phyloP scores from a whole-genome alignment of 2,113 vertebrate genomes.

The Mormoops blainvillei region DNA sequence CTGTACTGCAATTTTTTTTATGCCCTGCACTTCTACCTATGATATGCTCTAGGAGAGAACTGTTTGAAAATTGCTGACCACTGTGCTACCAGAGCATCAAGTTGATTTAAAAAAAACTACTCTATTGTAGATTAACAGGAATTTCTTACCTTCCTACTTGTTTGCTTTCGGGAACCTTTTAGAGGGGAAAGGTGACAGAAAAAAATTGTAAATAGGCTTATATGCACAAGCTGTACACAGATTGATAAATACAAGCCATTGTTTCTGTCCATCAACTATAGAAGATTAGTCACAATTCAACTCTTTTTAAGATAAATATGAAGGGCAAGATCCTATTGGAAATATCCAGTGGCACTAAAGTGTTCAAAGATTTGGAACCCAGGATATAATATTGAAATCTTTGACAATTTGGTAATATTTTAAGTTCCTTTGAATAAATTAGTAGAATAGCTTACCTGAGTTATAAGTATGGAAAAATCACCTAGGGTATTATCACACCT shows the following conservation, averaged over 20 bases:
- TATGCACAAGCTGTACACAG: not conserved
- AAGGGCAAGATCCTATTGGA: not conserved
- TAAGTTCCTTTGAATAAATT: slow-evolving; percentile 18
- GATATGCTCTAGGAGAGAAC: not conserved
- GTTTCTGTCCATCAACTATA: not conserved
- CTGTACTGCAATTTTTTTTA: not conserved
- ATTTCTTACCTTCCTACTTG: slow-evolving; percentile 25
- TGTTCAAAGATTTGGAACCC: not conserved
- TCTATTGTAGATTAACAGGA: slow-evolving; percentile 4
- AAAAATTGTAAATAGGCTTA: not conserved
- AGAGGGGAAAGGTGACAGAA: not conserved
- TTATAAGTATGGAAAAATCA: slow-evolving; percentile 9
- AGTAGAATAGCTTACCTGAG: not conserved
- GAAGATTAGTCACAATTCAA: not conserved
- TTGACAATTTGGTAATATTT: not conserved
- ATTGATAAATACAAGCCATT: not conserved
- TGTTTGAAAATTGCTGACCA: slow-evolving; percentile 24
- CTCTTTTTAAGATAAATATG: slow-evolving; percentile 15
- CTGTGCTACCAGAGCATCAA: not conserved
- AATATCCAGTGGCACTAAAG: not conserved
- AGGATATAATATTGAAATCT: slow-evolving; percentile 11
- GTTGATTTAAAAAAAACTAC: slow-evolving; percentile 29
- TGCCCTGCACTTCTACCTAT: not conserved
- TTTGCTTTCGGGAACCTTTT: not conserved
- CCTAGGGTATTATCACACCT: no score